Conservation (phyloP, 2,888 invertebrate genomes). For the Hypselothyrea guttata region DNA sequence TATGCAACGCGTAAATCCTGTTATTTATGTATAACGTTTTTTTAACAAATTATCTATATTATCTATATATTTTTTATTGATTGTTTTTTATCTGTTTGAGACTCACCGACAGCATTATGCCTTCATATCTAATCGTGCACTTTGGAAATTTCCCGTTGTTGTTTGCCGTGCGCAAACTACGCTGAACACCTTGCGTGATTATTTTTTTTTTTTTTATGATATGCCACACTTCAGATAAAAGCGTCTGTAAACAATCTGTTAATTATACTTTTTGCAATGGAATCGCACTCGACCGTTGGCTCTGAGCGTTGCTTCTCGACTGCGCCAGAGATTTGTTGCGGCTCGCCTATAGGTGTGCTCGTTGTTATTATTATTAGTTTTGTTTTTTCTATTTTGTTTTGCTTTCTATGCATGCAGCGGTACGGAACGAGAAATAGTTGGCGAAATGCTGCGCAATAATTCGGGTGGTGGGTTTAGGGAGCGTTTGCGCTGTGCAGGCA, state of each 20-base stretch:
- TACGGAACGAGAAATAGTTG: constrained; percentile 56
- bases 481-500: constrained; percentile 20
- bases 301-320: constrained; percentile 49
- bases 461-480: constrained; percentile 48
- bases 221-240: not conserved
- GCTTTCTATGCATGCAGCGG: constrained; percentile 50
- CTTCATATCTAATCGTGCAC: constrained; percentile 27
- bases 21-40: no score
- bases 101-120: constrained; percentile 58
- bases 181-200: no score
- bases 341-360: constrained; percentile 44
- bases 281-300: constrained; percentile 29
- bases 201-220: not conserved
- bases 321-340: constrained; percentile 32
- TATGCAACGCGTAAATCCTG: constrained; percentile 34
- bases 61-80: not conserved
- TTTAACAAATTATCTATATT: no score
- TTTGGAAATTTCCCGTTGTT: not conserved
- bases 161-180: not conserved
- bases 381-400: no score
- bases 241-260: constrained; percentile 1
- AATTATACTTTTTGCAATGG: constrained; percentile 3
- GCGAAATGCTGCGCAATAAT: constrained; percentile 56
- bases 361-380: constrained; percentile 41
- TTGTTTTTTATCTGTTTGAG: not conserved